These are phyloP conservation scores for Xenopus tropicalis DNA, from an alignment of 2,113 vertebrate species.

Conservation along the genomic window DNA sequence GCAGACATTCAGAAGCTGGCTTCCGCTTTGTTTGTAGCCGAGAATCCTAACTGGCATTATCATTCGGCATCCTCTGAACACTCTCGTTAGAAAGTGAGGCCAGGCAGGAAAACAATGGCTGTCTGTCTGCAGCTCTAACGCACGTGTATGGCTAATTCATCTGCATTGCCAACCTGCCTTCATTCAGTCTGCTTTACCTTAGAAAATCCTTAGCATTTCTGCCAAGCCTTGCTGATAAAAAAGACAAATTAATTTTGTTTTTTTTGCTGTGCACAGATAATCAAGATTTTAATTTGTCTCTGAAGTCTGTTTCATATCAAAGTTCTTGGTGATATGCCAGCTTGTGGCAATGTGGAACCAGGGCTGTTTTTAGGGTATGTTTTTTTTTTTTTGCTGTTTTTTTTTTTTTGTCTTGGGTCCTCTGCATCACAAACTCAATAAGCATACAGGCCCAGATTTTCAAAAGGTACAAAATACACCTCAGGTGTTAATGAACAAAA, in stretches of 20 bases:
- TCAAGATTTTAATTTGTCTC: constrained; percentile 1
- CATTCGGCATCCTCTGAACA: not conserved
- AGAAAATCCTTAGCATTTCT: not conserved
- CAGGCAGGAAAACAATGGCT: not conserved
- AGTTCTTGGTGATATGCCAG: too few species aligned
- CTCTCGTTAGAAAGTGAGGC: constrained; percentile 1
- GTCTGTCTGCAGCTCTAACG: not conserved
- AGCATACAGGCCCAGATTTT: too few species aligned
- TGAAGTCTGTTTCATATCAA: not conserved
- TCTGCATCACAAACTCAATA: too few species aligned
- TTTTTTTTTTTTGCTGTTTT: too few species aligned
- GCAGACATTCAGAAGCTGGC: not conserved
- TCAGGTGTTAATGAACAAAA: too few species aligned
- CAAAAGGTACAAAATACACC: too few species aligned
- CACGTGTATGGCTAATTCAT: constrained; percentile 1
- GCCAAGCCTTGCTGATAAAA: too few species aligned
- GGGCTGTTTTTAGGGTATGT: too few species aligned
- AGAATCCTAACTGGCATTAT: constrained; percentile 21
- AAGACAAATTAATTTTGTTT: too few species aligned
- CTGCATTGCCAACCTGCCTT: not conserved
- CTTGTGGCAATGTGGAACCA: too few species aligned
- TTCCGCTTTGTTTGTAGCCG: constrained; percentile 9
- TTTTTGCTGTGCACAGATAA: not conserved
- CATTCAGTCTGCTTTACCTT: not conserved
- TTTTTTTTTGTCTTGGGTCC: too few species aligned